Evolutionary conservation across 2,888 invertebrate species (phyloP).

Genomic region (Drosophila paramelanica): DNA sequence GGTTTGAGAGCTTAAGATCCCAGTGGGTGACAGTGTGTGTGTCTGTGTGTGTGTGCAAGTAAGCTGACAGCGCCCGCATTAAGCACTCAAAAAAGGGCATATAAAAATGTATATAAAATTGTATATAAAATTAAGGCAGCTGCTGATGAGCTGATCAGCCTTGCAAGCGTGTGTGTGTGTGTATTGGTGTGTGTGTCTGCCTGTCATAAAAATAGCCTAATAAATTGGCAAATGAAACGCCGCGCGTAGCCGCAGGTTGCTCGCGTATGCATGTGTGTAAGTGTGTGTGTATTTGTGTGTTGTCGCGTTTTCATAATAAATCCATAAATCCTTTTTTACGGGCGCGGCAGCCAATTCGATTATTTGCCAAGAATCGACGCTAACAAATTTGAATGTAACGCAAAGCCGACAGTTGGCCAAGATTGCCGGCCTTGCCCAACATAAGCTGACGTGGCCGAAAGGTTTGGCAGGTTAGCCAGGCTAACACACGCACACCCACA

Average conservation of each 20-base stretch:
- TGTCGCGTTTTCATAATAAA: slow-evolving; percentile 73
- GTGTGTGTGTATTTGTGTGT: slow-evolving; percentile 27
- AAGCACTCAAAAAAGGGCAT: slow-evolving; percentile 31
- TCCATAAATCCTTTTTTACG: slow-evolving; percentile 77
- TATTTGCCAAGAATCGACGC: slow-evolving; percentile 67
- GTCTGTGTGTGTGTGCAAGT: slow-evolving; percentile 7
- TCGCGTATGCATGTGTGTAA: slow-evolving; percentile 16
- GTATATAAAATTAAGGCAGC: slow-evolving; percentile 55
- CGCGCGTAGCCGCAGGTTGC: slow-evolving; percentile 64
- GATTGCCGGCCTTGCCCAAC: slow-evolving; percentile 40
- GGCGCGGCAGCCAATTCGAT: slow-evolving; percentile 69
- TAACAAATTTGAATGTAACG: slow-evolving; percentile 72
- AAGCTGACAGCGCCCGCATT: slow-evolving; percentile 60
- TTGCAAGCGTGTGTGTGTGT: neutral
- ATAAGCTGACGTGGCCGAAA: slow-evolving; percentile 52
- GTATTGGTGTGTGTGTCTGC: slow-evolving; percentile 22
- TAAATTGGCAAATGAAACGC: slow-evolving; percentile 72
- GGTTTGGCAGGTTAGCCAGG: slow-evolving; percentile 23
- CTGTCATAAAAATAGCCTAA: slow-evolving; percentile 74
- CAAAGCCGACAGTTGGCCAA: slow-evolving; percentile 61
- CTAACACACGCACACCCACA: slow-evolving; percentile 4
- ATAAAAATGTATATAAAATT: slow-evolving; percentile 40
- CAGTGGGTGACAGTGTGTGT: slow-evolving; percentile 20
- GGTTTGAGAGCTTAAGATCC: slow-evolving; percentile 40
- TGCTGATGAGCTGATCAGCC: slow-evolving; percentile 67